Evolutionary conservation across 2,113 vertebrate genomes (phyloP).

Genomic region (Perca fluviatilis): DNA sequence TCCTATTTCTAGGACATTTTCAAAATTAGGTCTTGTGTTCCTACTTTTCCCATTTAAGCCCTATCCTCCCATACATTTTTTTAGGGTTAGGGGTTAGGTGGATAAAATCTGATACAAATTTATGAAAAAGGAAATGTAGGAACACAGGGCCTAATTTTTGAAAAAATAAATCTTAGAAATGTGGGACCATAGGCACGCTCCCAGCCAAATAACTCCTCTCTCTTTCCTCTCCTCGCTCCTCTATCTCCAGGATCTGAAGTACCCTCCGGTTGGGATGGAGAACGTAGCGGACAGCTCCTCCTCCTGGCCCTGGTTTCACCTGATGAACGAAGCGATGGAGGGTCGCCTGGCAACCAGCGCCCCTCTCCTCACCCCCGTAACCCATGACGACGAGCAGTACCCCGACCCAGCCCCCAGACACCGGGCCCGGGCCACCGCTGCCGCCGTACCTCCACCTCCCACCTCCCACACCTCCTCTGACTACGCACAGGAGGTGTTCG

Average conservation of each 20-base stretch:
- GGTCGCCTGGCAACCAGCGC: constrained; percentile 75
- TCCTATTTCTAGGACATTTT: too few species aligned
- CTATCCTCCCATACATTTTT: too few species aligned
- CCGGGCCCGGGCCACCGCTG: constrained; percentile 19
- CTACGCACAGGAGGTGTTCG: constrained; percentile 46
- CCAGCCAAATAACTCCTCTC: too few species aligned
- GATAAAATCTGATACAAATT: too few species aligned
- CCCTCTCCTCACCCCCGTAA: constrained; percentile 71
- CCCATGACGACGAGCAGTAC: constrained; percentile 57
- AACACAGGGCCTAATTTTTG: too few species aligned
- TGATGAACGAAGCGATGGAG: constrained; percentile 85
- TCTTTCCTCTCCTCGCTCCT: too few species aligned
- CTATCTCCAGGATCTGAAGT: constrained; percentile 79
- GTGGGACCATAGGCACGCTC: too few species aligned
- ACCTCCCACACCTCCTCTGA: constrained; percentile 46
- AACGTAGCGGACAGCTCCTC: constrained; percentile 60
- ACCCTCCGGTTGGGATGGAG: constrained; percentile 82
- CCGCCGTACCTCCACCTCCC: constrained; percentile 2
- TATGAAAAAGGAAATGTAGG: too few species aligned
- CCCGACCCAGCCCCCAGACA: constrained; percentile 45
- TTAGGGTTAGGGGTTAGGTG: too few species aligned
- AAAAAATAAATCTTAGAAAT: too few species aligned
- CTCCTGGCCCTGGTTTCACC: constrained; percentile 85
- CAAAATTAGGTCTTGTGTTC: too few species aligned
- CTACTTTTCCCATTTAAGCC: too few species aligned